Conservation (phyloP, 2,113 vertebrate genomes). For the Myodes glareolus region DNA sequence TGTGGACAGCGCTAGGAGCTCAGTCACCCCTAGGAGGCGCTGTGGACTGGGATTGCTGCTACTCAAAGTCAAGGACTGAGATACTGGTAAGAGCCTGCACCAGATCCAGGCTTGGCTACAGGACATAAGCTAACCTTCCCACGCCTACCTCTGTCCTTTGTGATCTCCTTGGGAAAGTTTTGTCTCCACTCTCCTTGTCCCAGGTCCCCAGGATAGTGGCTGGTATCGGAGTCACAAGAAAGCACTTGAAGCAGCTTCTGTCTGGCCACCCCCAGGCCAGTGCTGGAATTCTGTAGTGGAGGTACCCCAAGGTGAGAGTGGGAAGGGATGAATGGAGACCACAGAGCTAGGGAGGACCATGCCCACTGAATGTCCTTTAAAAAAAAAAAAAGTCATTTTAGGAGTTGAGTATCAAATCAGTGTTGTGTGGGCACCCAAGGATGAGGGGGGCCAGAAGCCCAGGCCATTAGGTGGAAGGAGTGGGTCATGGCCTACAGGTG, state of each 20-base stretch:
- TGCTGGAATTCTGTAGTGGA: not conserved
- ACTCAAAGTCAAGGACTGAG: slow-evolving; percentile 54
- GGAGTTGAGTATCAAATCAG: slow-evolving; percentile 64
- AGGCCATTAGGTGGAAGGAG: not conserved
- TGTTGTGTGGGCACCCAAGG: slow-evolving; percentile 52
- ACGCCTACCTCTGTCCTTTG: slow-evolving; percentile 10
- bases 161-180: not conserved
- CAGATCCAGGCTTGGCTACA: slow-evolving; percentile 22
- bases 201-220: not conserved
- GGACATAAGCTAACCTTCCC: slow-evolving; percentile 50
- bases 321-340: not conserved
- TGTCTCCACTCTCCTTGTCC: not conserved
- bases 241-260: slow-evolving; percentile 63
- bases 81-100: not conserved
- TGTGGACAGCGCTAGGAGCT: slow-evolving; percentile 12
- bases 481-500: not conserved
- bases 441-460: not conserved
- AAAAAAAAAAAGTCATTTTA: slow-evolving; percentile 46
- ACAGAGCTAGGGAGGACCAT: not conserved
- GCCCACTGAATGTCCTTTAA: not conserved
- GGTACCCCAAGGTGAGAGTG: not conserved
- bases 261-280: not conserved
- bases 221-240: slow-evolving; percentile 18
- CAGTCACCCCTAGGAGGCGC: slow-evolving; percentile 34
- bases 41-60: slow-evolving; percentile 64